Conservation (phyloP, 2,888 invertebrate species). For the Meta bourneti region DNA sequence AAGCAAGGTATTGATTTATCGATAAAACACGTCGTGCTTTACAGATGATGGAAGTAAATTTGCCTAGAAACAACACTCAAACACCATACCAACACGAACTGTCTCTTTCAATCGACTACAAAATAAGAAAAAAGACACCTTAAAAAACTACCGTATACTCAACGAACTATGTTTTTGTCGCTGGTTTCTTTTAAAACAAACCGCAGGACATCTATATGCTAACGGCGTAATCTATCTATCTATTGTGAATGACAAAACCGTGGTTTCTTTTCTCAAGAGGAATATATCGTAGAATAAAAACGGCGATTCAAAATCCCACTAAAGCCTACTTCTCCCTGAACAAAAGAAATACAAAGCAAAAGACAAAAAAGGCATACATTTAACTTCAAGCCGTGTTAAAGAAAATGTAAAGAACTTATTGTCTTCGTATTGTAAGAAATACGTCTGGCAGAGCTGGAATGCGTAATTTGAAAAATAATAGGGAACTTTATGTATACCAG, state of each 20-base stretch:
- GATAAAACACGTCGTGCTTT: too few species aligned
- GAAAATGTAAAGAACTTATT: constrained; percentile 48
- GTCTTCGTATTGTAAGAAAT: constrained; percentile 23
- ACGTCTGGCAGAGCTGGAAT: neutral
- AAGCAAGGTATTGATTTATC: too few species aligned
- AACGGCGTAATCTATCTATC: constrained; percentile 3
- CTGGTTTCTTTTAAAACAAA: neutral
- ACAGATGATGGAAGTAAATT: too few species aligned
- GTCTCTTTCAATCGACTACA: too few species aligned
- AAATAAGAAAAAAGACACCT: neutral
- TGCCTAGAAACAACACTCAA: too few species aligned
- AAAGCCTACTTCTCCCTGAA: neutral
- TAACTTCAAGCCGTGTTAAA: constrained; percentile 1
- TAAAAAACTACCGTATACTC: constrained; percentile 6
- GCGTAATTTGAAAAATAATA: constrained; percentile 17
- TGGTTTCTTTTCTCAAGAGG: constrained; percentile 8
- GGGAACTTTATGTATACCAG: constrained; percentile 1
- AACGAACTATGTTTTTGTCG: constrained; percentile 19
- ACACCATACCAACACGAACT: too few species aligned
- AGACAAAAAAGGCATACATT: constrained; percentile 48
- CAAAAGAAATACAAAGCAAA: constrained; percentile 46
- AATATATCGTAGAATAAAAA: neutral
- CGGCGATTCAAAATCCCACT: neutral
- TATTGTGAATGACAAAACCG: constrained; percentile 5
- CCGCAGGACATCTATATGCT: neutral